Evolutionary conservation across 2,797 vertebrate species (phyloP), one percentile per base, ranked within the genome.

Genomic region (Coracias cyanogaster): DNA sequence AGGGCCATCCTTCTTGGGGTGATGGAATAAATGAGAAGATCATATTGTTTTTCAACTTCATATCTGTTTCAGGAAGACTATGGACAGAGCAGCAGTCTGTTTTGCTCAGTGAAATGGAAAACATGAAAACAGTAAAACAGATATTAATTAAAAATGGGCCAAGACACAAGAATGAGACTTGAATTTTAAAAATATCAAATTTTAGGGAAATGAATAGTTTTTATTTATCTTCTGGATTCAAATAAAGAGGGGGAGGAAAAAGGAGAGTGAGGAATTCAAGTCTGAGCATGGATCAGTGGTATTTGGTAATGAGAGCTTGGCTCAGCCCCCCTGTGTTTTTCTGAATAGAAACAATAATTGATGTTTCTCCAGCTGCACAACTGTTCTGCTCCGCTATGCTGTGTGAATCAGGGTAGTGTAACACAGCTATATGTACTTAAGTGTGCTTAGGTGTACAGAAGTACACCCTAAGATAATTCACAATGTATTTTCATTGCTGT

Each of bases 61-160:
- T 82, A 58, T 49, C 58, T 66, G 31, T 26, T 72, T 89, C 58
- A 33, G 84, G 65, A 92, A 58, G 70, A 89, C 64, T 64, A 85
- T 33, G 84, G 83, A 46, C 64, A 80, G 64, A 91, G 81, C 67
- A 89, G 33, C 2, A 2, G 37, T 12, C 67, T 89, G 78, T 82
- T 95, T 77, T 95, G 74, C 81, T 92, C 90, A 90, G 71, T 76
- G 79, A 81, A 71, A 93, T 17, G 72, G 71, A 91, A 96, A 94
- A 89, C 74, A 91, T 35, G 64, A 74, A 87, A 91, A 89, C 66
- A 81, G 21, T 20, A 87, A 85, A 84, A 9, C 57, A 89, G 60
- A 67, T 86, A 81, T 61, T 91, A 91, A 95, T 95, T 95, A 92
- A 73, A 88, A 92, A 51, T 41, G 43, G 82, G 61, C 84, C 48